phyloP scores from a whole-genome alignment of 2,797 vertebrate genomes.

The Dendrocincla tyrannina region DNA sequence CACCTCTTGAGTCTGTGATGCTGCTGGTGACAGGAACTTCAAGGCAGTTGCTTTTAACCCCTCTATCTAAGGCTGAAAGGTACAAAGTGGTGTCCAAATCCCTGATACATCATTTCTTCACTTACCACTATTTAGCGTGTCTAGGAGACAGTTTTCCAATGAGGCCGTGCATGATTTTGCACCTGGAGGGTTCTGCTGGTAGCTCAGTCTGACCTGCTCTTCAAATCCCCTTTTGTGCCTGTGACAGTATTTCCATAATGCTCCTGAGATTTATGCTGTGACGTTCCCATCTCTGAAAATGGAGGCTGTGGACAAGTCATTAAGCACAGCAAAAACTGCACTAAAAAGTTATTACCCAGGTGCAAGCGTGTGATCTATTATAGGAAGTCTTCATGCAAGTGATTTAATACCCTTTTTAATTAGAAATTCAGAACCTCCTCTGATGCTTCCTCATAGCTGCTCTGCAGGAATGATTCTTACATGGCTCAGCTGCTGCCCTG shows the following conservation, averaged over 20 bases:
- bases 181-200: not conserved
- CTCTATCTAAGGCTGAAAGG: not conserved
- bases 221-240: not conserved
- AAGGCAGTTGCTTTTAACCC: not conserved
- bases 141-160: not conserved
- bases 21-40: not conserved
- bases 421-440: not conserved
- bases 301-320: constrained; percentile 9
- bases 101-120: not conserved
- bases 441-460: not conserved
- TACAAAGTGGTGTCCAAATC: not conserved
- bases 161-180: not conserved
- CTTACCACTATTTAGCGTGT: not conserved
- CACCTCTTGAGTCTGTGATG: not conserved
- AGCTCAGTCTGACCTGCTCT: not conserved
- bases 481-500: not conserved
- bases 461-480: not conserved
- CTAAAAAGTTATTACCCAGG: not conserved
- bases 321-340: constrained; percentile 18
- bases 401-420: constrained; percentile 33
- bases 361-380: not conserved
- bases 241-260: not conserved
- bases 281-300: not conserved
- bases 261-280: constrained; percentile 2
- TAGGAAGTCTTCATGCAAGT: not conserved